These are phyloP conservation scores for Columba livia DNA, from an alignment of 2,113 vertebrate genomes.

Conservation along the genomic window DNA sequence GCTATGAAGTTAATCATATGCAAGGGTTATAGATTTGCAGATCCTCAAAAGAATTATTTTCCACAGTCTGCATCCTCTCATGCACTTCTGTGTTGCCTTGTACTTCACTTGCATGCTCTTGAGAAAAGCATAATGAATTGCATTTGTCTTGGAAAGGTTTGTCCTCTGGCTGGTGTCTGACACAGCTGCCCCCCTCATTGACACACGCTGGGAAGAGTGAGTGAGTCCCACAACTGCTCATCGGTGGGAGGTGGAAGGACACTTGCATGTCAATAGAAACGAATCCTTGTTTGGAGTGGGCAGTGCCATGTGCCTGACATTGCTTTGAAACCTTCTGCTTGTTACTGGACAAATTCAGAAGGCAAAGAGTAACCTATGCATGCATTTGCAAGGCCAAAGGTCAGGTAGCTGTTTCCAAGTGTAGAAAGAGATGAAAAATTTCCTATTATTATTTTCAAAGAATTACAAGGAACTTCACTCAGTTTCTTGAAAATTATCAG, in stretches of 20 bases:
- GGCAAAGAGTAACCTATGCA: background rate
- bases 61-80: background rate
- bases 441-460: background rate
- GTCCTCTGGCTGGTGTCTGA: background rate
- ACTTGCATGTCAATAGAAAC: background rate
- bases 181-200: background rate
- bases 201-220: rapidly evolving
- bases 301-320: background rate
- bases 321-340: background rate
- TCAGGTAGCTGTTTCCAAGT: background rate
- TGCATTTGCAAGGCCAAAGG: background rate
- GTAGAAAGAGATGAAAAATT: background rate
- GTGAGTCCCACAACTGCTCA: background rate
- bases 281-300: background rate
- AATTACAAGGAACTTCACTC: background rate
- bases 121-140: background rate
- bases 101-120: background rate
- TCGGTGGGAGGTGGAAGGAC: background rate
- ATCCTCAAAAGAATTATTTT: background rate
- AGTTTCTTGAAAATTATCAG: background rate
- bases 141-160: background rate
- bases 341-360: background rate
- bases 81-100: background rate
- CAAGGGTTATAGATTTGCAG: background rate
- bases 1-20: background rate